Evolutionary conservation across 2,888 invertebrate genomes (phyloP).

Genomic region (Cephus pygmeus): DNA sequence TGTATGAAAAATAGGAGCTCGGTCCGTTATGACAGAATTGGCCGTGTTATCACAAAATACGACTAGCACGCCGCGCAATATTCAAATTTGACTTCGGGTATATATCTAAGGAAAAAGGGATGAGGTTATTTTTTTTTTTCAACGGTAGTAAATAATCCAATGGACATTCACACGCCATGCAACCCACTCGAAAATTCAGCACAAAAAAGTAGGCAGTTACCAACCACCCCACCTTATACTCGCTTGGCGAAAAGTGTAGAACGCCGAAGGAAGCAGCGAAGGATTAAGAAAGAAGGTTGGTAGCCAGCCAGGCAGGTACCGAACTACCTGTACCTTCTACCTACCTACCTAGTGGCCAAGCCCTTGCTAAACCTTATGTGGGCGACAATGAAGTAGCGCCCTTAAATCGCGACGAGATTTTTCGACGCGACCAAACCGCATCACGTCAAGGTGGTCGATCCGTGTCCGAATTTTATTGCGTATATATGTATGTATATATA

Average conservation of each 20-base stretch:
- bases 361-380: not conserved
- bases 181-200: not conserved
- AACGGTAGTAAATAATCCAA: not conserved
- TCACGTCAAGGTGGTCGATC: not conserved
- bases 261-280: not conserved
- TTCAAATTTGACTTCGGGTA: not conserved
- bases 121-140: not conserved
- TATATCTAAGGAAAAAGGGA: not conserved
- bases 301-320: not conserved
- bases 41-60: not conserved
- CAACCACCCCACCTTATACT: not conserved
- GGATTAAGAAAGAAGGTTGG: not conserved
- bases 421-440: not conserved
- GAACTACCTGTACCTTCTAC: not conserved
- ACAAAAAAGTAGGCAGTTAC: not conserved
- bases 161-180: not conserved
- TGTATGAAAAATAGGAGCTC: not conserved
- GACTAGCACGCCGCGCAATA: not conserved
- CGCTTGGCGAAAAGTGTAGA: not conserved
- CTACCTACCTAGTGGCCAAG: not conserved
- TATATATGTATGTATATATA: not conserved
- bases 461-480: constrained; percentile 9
- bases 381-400: not conserved
- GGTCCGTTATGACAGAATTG: not conserved
- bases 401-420: not conserved